Conservation (phyloP, 2,888 invertebrate species). For the Cremastinae sp. region DNA sequence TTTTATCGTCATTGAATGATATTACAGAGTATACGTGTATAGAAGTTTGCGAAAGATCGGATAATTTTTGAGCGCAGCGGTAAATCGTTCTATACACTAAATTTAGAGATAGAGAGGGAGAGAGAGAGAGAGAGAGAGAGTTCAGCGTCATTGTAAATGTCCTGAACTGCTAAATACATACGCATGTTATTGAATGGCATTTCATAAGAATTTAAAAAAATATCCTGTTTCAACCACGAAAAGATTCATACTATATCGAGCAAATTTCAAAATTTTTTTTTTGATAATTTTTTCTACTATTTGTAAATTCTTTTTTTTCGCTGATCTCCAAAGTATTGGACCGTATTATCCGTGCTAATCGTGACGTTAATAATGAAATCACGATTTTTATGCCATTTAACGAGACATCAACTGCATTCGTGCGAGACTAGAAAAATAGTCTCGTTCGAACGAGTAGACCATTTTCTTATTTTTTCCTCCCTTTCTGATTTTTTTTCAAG, state of each 20-base stretch:
- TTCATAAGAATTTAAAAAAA: constrained; percentile 39
- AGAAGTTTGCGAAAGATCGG: constrained; percentile 43
- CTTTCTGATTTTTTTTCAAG: constrained; percentile 32
- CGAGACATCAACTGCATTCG: constrained; percentile 50
- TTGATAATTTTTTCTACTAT: constrained; percentile 19
- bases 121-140: constrained; percentile 15
- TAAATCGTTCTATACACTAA: constrained; percentile 20
- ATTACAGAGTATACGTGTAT: constrained; percentile 10
- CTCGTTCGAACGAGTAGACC: constrained; percentile 51
- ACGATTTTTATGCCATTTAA: constrained; percentile 63
- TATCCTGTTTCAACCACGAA: constrained; percentile 24
- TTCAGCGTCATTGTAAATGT: constrained; percentile 41
- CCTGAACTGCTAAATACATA: constrained; percentile 25
- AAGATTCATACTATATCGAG: constrained; percentile 40
- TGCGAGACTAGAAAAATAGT: constrained; percentile 49
- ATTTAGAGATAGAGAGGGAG: constrained; percentile 22
- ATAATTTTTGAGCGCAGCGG: constrained; percentile 42
- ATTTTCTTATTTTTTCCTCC: constrained; percentile 48
- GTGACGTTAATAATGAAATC: constrained; percentile 43
- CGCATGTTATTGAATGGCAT: constrained; percentile 45
- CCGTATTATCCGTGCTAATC: constrained; percentile 24
- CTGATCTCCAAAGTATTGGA: background rate
- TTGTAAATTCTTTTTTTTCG: background rate
- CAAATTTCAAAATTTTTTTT: constrained; percentile 38
- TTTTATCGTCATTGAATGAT: constrained; percentile 38